These are phyloP conservation scores for Gavialis gangeticus DNA, from an alignment of 2,113 vertebrate genomes.

Conservation along the genomic window DNA sequence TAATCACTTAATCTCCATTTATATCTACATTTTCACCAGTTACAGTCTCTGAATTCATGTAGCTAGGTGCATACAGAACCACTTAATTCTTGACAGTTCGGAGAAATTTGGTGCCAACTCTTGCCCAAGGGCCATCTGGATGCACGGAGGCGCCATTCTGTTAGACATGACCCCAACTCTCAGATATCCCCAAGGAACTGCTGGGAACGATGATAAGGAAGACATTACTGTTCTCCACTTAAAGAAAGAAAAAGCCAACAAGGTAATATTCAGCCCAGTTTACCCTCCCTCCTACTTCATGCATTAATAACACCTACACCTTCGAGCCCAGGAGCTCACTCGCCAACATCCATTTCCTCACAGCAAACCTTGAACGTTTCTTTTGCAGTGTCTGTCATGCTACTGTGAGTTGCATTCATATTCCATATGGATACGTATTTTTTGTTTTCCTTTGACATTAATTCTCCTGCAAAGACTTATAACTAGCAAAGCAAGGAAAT, in stretches of 20 bases:
- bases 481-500: constrained; percentile 74
- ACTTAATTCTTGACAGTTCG: neutral
- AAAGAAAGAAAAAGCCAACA: neutral
- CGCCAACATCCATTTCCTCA: neutral
- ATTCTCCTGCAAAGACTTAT: constrained; percentile 62
- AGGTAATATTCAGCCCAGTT: neutral
- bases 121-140: neutral
- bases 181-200: neutral
- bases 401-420: constrained; percentile 6
- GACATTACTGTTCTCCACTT: neutral
- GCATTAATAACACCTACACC: neutral
- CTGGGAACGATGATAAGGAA: neutral
- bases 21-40: neutral
- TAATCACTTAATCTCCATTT: neutral
- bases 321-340: neutral
- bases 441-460: constrained; percentile 64
- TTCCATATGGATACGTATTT: constrained; percentile 25
- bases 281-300: neutral
- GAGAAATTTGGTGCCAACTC: neutral
- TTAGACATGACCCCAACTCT: neutral
- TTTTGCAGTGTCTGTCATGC: constrained; percentile 34
- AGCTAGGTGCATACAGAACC: neutral
- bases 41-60: neutral
- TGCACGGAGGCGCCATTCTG: neutral
- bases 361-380: neutral